A percentile compares a stretch with the other conserved stretches of the same genome.
phyloP scores from a whole-genome alignment of 64 coral and sea anemone species.

The Montipora cactus region DNA sequence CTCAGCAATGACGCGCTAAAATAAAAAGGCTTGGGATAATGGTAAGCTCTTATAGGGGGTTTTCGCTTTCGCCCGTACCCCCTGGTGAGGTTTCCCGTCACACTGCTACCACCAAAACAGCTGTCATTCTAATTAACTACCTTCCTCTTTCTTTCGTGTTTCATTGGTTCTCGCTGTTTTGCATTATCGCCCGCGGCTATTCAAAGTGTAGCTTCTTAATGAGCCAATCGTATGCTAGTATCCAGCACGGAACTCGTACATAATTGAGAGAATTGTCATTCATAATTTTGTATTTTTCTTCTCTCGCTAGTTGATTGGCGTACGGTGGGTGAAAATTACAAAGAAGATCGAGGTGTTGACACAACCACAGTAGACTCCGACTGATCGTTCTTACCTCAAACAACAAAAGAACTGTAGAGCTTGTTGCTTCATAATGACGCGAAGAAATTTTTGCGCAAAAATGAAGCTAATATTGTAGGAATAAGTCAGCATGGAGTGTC shows the following conservation, averaged over 20 bases:
- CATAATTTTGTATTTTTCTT: conserved; percentile 63
- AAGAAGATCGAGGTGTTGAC: conserved; percentile 61
- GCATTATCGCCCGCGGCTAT: conserved; percentile 85
- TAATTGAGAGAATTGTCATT: conserved; percentile 86
- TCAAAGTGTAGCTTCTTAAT: conserved; percentile 41
- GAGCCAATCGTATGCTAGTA: conserved; percentile 60
- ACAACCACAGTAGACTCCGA: conserved; percentile 67
- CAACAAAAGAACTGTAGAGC: conserved; percentile 76
- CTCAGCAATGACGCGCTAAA: conserved; percentile 11
- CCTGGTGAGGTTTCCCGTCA: conserved; percentile 84
- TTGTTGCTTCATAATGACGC: conserved; percentile 61
- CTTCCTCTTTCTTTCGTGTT: conserved; percentile 69
- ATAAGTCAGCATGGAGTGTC: conserved; percentile 49
- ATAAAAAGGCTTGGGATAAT: conserved; percentile 31
- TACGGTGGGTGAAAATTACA: conserved; percentile 39
- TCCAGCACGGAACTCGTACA: conserved; percentile 74
- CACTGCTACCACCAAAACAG: conserved; percentile 70
- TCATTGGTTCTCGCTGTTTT: conserved; percentile 78
- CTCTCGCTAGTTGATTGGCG: conserved; percentile 43
- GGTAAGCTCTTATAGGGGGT: conserved; percentile 83
- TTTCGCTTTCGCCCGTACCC: conserved; percentile 73
- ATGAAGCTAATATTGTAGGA: neutral
- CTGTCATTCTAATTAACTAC: conserved; percentile 98
- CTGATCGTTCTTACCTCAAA: conserved; percentile 83
- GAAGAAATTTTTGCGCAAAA: conserved; percentile 10